Percentiles rank a stretch among this genome's conserved stretches.
Conservation (phyloP, 2,888 invertebrate species). For the Sarcophaga rosellei region DNA sequence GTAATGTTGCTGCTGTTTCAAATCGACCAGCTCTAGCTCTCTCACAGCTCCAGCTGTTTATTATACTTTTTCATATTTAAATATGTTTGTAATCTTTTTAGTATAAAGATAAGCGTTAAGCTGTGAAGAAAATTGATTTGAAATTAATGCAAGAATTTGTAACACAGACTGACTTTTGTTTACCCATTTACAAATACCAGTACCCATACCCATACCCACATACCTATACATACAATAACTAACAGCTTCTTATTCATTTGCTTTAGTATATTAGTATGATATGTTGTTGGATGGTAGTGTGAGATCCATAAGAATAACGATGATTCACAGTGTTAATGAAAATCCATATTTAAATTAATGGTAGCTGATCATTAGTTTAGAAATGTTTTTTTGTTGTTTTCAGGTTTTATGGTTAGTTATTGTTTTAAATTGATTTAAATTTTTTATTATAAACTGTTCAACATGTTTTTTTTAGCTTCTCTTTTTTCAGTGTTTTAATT, state of each 20-base stretch:
- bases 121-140: slow-evolving; percentile 80
- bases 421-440: neutral
- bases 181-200: neutral
- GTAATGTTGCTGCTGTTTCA: slow-evolving; percentile 49
- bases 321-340: neutral
- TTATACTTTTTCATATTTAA: slow-evolving; percentile 47
- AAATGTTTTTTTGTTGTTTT: slow-evolving; percentile 7
- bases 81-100: slow-evolving; percentile 50
- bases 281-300: neutral
- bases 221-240: too few species aligned
- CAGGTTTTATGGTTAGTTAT: neutral
- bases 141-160: slow-evolving; percentile 80
- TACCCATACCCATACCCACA: too few species aligned
- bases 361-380: slow-evolving; percentile 13
- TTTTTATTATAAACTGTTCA: neutral
- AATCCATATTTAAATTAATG: neutral
- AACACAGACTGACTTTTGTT: slow-evolving; percentile 66
- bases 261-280: neutral
- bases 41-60: slow-evolving; percentile 56
- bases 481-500: too few species aligned
- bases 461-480: too few species aligned
- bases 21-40: slow-evolving; percentile 16
- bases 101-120: slow-evolving; percentile 72
- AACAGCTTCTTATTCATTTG: too few species aligned
- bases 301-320: neutral